A percentile compares a stretch with the other conserved stretches of the same genome.
Conservation (phyloP, 2,797 vertebrate genomes). For the Scolopax rusticola region DNA sequence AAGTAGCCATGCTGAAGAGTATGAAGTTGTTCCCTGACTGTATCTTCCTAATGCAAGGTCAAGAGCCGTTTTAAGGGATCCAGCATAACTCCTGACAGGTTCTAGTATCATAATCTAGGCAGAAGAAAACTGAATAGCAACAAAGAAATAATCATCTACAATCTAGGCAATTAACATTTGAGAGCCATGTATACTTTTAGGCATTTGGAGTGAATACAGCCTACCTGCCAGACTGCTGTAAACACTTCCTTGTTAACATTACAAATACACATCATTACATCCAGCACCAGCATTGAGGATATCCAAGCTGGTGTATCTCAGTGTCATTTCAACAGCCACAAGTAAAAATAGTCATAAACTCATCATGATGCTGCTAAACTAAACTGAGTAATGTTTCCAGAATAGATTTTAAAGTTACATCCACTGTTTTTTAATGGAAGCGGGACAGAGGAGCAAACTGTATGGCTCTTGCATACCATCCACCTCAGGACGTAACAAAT, state of each 20-base stretch:
- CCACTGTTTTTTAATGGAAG: neutral
- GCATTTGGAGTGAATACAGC: neutral
- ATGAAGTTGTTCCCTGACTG: neutral
- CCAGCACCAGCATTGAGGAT: neutral
- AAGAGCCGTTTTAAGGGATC: neutral
- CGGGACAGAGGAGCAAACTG: neutral
- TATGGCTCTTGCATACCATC: neutral
- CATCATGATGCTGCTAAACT: neutral
- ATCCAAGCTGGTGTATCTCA: neutral
- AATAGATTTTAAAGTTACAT: neutral
- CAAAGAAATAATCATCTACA: neutral
- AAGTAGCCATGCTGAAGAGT: neutral
- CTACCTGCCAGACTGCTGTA: neutral
- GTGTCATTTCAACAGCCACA: neutral
- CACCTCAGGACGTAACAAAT: neutral
- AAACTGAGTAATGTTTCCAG: neutral
- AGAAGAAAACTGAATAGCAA: neutral
- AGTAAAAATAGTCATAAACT: neutral
- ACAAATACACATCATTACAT: neutral
- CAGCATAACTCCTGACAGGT: neutral
- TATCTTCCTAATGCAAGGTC: neutral
- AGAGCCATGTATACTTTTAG: neutral
- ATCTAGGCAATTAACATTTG: neutral
- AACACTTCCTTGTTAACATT: neutral
- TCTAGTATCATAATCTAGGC: neutral